Percentiles rank a stretch among this genome's conserved stretches.
These are phyloP conservation scores for Eriocheir sinensis DNA, from an alignment of 1,140 invertebrate species.

Conservation along the genomic window DNA sequence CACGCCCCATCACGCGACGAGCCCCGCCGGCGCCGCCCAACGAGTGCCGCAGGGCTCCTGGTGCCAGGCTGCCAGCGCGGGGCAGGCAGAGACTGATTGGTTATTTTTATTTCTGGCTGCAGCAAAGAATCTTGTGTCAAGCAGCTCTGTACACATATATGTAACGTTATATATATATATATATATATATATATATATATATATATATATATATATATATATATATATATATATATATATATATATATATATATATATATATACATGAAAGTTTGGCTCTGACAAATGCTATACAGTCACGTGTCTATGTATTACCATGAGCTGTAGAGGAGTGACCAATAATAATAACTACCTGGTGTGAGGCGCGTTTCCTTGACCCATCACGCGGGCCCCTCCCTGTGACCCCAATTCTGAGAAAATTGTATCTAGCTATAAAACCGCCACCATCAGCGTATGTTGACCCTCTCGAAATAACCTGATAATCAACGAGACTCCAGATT, in stretches of 20 bases:
- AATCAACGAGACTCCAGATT: no score
- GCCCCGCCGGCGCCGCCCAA: no score
- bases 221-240: constrained; percentile 32
- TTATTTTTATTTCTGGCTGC: background rate
- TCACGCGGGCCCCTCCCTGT: background rate
- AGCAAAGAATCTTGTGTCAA: background rate
- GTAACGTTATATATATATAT: background rate
- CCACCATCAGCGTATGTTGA: no score
- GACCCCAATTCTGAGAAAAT: no score
- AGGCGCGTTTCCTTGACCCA: background rate
- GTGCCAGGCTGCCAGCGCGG: background rate
- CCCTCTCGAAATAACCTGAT: no score
- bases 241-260: background rate
- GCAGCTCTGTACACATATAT: constrained; percentile 20
- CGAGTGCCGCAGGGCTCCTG: no score
- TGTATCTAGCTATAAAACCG: no score
- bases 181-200: constrained; percentile 25
- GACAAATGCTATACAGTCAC: constrained; percentile 15
- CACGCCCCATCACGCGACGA: no score
- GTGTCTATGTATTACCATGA: constrained; percentile 15
- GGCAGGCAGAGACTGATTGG: background rate
- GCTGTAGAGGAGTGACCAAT: background rate
- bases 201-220: constrained; percentile 43
- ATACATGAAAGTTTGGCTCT: constrained; percentile 18
- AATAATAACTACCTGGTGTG: constrained; percentile 19